Evolutionary conservation across 2,797 vertebrate species (phyloP).

Genomic region (Epinephelus awoara): DNA sequence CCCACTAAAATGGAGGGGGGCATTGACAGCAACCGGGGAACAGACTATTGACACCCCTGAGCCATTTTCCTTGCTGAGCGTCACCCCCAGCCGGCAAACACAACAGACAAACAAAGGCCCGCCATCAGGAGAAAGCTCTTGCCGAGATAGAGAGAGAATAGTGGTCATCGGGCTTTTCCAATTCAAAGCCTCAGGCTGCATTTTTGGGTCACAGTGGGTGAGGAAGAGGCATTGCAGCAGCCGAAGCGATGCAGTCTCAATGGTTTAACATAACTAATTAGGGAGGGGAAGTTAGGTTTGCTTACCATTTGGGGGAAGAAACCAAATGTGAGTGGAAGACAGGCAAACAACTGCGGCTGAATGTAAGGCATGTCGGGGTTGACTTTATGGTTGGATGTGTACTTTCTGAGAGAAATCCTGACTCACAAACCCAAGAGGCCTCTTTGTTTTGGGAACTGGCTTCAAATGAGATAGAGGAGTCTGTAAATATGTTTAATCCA

Average conservation of each 20-base stretch:
- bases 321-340: constrained; percentile 57
- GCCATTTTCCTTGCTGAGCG: constrained; percentile 64
- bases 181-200: constrained; percentile 66
- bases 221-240: constrained; percentile 35
- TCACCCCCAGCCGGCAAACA: constrained; percentile 76
- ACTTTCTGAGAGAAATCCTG: not conserved
- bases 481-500: constrained; percentile 23
- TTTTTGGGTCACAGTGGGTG: constrained; percentile 57
- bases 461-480: constrained; percentile 1
- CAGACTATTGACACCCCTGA: constrained; percentile 77
- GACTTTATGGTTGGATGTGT: not conserved
- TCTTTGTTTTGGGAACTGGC: constrained; percentile 19
- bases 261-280: constrained; percentile 54
- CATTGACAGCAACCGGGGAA: constrained; percentile 60
- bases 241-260: constrained; percentile 8
- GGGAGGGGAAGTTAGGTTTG: constrained; percentile 40
- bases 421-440: not conserved
- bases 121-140: constrained; percentile 70
- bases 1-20: constrained; percentile 55
- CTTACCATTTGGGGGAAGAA: constrained; percentile 44
- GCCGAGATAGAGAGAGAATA: constrained; percentile 42
- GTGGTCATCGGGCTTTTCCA: constrained; percentile 54
- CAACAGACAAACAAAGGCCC: constrained; percentile 78
- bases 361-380: constrained; percentile 3
- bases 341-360: constrained; percentile 24